Conservation (phyloP, 1,140 invertebrate species). For the Rhynchophorus ferrugineus region DNA sequence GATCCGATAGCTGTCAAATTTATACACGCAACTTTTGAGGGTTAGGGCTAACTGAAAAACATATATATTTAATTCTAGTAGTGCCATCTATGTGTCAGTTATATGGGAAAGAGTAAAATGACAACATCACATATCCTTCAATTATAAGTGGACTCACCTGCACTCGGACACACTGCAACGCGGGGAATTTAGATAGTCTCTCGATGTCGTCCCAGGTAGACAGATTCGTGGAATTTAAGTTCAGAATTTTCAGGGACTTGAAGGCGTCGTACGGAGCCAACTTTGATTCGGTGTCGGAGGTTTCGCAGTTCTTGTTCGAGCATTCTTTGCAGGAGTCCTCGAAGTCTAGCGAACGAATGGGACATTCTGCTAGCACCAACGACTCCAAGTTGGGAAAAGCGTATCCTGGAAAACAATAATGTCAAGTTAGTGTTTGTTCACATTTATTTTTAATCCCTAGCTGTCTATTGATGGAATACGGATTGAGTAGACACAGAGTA, state of each 20-base stretch:
- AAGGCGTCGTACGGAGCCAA: conserved; percentile 46
- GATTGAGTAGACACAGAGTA: too few species aligned
- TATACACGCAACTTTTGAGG: too few species aligned
- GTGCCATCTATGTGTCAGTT: too few species aligned
- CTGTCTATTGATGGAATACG: too few species aligned
- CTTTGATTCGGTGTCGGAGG: conserved; percentile 45
- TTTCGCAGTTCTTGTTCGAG: conserved; percentile 37
- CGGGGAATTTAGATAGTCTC: conserved; percentile 69
- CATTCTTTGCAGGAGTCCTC: conserved; percentile 37
- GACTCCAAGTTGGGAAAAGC: conserved; percentile 78
- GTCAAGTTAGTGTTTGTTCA: too few species aligned
- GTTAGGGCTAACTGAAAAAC: too few species aligned
- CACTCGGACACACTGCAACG: conserved; percentile 72
- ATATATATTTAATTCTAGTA: too few species aligned
- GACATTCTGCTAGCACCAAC: conserved; percentile 79
- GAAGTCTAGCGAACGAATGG: conserved; percentile 55
- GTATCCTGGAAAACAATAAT: conserved; percentile 46
- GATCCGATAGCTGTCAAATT: too few species aligned
- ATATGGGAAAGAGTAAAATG: too few species aligned
- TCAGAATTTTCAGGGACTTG: conserved; percentile 66
- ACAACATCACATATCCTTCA: too few species aligned
- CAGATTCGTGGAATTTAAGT: conserved; percentile 75
- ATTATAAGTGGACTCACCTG: too few species aligned
- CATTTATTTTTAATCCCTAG: too few species aligned
- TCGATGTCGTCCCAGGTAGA: conserved; percentile 84